Evolutionary conservation across 2,113 vertebrate genomes (phyloP), one percentile per base, ranked within the genome.

Genomic region (Rhegmatorhina hoffmannsi): DNA sequence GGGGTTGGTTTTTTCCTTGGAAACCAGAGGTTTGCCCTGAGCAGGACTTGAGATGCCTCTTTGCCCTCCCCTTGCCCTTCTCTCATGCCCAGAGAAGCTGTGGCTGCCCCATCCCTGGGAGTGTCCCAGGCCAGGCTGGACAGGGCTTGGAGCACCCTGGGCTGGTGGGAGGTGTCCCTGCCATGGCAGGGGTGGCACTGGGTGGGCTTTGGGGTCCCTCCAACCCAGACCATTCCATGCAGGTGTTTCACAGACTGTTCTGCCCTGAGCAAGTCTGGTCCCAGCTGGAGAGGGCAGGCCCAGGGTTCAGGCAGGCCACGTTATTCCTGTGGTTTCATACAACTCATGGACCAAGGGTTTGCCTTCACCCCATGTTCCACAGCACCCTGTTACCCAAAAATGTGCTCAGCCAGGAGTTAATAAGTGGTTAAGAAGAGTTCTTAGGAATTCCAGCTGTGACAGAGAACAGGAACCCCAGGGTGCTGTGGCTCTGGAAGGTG

Each of bases 131-230:
- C 74, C 56, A 29, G 64, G 6, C 4, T 63, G 62, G 60, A 40
- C 8, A 4, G 36, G 25, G 36, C 36, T 1, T 49, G 85, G 43
- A 26, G 20, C 67, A 43, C 0, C 59, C 77, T 52, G 69, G 52
- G 17, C 40, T 43, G 40, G 50, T 3, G 66, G 46, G 0, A 31
- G 23, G 28, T 46, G 78, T 68, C 18, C 53, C 69, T 67, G 53
- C 52, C 52, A 5, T 5, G 44, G 43, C 50, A 43, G 40, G 15
- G n/a, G 3, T 70, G 75, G 16, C 7, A 6, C 31, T 21, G 44
- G 21, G 0, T 15, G 36, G 8, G 1, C 60, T 11, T 25, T 0
- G 2, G 53, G 7, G 14, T 10, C n/a, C 28, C n/a, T 17, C 38
- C 55, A 1, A 5, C 7, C 29, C 47, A n/a, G 20, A 34, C n/a